Evolutionary conservation across 2,888 invertebrate species (phyloP).

Genomic region (Philereme transversata): DNA sequence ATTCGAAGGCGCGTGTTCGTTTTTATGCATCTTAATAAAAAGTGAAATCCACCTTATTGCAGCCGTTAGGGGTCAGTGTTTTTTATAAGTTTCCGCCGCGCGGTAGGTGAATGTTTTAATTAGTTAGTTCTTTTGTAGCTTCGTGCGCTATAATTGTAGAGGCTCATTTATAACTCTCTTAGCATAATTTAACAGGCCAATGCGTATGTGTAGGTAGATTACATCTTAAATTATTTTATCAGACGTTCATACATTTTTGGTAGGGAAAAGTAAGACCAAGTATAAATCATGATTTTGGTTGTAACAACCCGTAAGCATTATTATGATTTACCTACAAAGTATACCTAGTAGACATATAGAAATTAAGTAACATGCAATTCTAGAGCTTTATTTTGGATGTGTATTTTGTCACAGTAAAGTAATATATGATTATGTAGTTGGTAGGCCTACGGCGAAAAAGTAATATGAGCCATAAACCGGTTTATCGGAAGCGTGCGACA

Average conservation of each 20-base stretch:
- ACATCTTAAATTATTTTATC: slow-evolving; percentile 45
- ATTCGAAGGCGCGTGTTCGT: slow-evolving; percentile 77
- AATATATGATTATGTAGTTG: no score
- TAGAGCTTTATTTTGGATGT: no score
- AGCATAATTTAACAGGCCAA: slow-evolving; percentile 66
- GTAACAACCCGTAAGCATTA: no score
- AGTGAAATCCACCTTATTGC: slow-evolving; percentile 76
- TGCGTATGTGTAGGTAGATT: slow-evolving; percentile 53
- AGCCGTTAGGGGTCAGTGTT: slow-evolving; percentile 73
- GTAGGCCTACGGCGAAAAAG: no score
- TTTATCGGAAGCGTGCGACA: slow-evolving; percentile 59
- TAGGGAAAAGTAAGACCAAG: not conserved
- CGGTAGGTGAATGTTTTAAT: slow-evolving; percentile 80
- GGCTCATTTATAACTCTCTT: slow-evolving; percentile 68
- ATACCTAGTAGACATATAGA: no score
- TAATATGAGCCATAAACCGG: not conserved
- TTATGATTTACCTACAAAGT: no score
- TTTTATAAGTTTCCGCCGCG: slow-evolving; percentile 69
- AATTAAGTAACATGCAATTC: no score
- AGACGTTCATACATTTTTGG: slow-evolving; percentile 21
- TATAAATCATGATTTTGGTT: no score
- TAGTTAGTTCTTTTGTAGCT: slow-evolving; percentile 55
- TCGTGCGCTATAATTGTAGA: slow-evolving; percentile 59
- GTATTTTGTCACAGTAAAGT: no score
- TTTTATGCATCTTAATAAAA: slow-evolving; percentile 70